phyloP scores from a whole-genome alignment of 2,113 vertebrate species.

The Petrocephalus zakoni region DNA sequence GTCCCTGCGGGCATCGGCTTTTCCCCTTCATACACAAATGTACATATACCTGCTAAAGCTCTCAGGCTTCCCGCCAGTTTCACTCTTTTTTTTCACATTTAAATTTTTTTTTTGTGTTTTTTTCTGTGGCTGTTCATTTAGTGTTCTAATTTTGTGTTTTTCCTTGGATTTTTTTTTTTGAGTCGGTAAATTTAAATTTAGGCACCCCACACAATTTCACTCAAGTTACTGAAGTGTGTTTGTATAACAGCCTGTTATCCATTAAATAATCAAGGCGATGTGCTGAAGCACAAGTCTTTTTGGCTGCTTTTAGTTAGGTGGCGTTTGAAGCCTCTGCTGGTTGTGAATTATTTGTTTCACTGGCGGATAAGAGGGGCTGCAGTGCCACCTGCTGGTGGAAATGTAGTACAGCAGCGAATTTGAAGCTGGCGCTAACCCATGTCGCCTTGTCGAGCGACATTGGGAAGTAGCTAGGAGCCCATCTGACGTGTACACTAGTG shows the following conservation, averaged over 20 bases:
- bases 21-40: neutral
- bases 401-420: neutral
- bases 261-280: constrained; percentile 1
- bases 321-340: neutral
- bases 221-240: neutral
- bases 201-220: neutral
- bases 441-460: neutral
- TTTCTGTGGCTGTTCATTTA: neutral
- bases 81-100: too few relatives aligned
- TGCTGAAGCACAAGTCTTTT: neutral
- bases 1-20: neutral
- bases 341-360: neutral
- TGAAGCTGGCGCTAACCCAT: neutral
- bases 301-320: neutral
- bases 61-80: neutral
- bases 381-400: constrained; percentile 21
- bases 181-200: constrained; percentile 4
- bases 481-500: neutral
- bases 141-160: neutral
- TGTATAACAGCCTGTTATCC: constrained; percentile 4
- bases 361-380: neutral
- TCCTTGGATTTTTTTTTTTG: neutral
- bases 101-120: neutral
- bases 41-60: neutral
- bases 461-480: neutral